phyloP scores from a whole-genome alignment of 2,113 vertebrate species.

The Trichomycterus rosablanca region DNA sequence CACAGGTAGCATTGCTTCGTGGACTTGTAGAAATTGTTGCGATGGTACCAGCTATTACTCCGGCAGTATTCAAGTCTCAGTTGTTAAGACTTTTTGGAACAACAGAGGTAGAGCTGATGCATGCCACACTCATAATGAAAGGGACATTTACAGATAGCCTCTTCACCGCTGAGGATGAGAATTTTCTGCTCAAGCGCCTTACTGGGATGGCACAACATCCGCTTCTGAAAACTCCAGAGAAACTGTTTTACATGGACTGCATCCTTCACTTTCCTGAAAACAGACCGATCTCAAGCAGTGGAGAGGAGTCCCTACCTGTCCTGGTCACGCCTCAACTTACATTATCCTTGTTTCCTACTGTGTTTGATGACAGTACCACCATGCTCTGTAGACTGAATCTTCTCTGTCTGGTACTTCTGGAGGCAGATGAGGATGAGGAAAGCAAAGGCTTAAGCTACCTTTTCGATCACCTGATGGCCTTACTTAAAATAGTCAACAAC shows the following conservation, averaged over 20 bases:
- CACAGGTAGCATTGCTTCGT: conserved; percentile 74
- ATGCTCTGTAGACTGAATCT: conserved; percentile 76
- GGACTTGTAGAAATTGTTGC: conserved; percentile 73
- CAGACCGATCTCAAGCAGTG: conserved; percentile 69
- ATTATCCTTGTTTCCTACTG: conserved; percentile 66
- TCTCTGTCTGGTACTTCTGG: conserved; percentile 72
- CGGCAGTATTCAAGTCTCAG: conserved; percentile 77
- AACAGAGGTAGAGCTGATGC: conserved; percentile 69
- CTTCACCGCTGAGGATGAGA: conserved; percentile 81
- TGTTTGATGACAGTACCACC: conserved; percentile 72
- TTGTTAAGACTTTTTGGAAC: conserved; percentile 81
- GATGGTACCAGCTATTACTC: conserved; percentile 75
- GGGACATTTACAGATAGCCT: conserved; percentile 80
- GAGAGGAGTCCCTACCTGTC: conserved; percentile 72
- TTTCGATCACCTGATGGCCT: conserved; percentile 65
- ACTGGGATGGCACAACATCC: conserved; percentile 79
- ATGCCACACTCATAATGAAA: conserved; percentile 78
- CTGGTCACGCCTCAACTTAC: conserved; percentile 71
- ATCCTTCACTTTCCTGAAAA: conserved; percentile 85
- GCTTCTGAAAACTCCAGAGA: conserved; percentile 58
- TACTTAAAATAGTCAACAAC: conserved; percentile 66
- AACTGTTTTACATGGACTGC: conserved; percentile 80
- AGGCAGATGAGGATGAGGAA: conserved; percentile 63
- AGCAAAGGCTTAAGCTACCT: conserved; percentile 65
- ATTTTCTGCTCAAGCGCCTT: conserved; percentile 74